Conservation (phyloP, 1,140 invertebrate species). For the Caenorhabditis remanei region DNA sequence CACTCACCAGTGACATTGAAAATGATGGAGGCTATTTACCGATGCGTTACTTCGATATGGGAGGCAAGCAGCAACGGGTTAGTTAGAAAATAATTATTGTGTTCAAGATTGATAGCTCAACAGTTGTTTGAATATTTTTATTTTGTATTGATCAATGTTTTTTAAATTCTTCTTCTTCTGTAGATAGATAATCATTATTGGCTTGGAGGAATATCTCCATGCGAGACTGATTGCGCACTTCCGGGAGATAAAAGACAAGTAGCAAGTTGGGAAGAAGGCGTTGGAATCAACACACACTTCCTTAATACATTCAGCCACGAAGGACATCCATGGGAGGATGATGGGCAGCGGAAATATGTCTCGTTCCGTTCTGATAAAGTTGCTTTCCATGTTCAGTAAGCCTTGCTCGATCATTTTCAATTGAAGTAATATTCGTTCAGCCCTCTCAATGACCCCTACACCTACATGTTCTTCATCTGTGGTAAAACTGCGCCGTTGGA, state of each 20-base stretch:
- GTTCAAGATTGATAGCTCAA: too few relatives aligned
- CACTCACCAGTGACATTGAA: too few relatives aligned
- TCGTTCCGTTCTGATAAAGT: not conserved
- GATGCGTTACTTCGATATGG: too few relatives aligned
- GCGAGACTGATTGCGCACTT: not conserved
- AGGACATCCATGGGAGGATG: not conserved
- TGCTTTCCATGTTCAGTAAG: not conserved
- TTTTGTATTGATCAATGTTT: too few relatives aligned
- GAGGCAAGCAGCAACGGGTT: too few relatives aligned
- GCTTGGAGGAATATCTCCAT: not conserved
- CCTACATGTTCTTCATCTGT: not conserved
- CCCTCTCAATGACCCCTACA: not conserved
- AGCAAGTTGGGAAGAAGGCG: not conserved
- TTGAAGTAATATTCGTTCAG: not conserved
- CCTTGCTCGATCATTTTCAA: not conserved
- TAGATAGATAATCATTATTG: not conserved
- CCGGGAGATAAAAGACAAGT: not conserved
- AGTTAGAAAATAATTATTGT: too few relatives aligned
- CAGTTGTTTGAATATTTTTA: too few relatives aligned
- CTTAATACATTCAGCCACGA: not conserved
- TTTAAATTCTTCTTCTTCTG: too few relatives aligned
- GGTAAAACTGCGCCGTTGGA: not conserved
- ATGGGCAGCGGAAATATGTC: not conserved
- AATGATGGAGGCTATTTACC: too few relatives aligned
- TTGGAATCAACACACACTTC: not conserved